phyloP scores from a whole-genome alignment of 53 echinoderm and acorn worm genomes.

The Arbacia lixula region DNA sequence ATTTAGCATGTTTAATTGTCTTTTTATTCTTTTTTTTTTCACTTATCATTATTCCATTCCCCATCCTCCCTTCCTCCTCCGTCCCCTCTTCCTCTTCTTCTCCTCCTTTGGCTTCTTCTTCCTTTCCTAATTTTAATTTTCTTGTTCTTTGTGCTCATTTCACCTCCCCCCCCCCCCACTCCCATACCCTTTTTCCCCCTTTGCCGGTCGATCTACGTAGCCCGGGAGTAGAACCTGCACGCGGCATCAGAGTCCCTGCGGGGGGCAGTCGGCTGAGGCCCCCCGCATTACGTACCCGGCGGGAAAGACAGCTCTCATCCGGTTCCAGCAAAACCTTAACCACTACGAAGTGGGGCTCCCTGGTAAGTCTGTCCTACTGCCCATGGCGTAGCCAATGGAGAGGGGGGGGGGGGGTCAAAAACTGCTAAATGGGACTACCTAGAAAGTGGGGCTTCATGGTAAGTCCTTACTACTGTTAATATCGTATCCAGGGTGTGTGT shows the following conservation, averaged over 20 bases:
- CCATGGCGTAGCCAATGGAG: too few species aligned
- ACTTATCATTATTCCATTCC: too few species aligned
- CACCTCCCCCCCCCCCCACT: background rate
- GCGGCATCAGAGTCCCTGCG: constrained; percentile 74
- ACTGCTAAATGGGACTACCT: too few species aligned
- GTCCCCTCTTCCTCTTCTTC: too few species aligned
- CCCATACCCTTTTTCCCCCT: background rate
- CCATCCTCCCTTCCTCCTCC: background rate
- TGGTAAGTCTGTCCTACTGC: constrained; percentile 49
- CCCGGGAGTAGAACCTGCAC: constrained; percentile 72
- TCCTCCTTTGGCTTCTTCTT: too few species aligned
- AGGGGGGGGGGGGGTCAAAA: background rate
- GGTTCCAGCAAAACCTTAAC: constrained; percentile 87
- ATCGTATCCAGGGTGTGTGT: too few species aligned
- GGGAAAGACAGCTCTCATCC: constrained; percentile 71
- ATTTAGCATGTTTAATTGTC: too few species aligned
- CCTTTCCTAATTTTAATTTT: too few species aligned
- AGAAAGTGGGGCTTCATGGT: too few species aligned
- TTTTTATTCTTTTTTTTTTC: too few species aligned
- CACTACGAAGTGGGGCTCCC: constrained; percentile 90
- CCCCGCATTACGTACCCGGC: constrained; percentile 63
- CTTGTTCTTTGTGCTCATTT: background rate
- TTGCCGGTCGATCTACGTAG: constrained; percentile 30
- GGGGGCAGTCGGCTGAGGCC: constrained; percentile 66
- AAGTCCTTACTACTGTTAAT: too few species aligned